Base-by-base conservation (phyloP, 2,888 invertebrate genomes). In the Hymenopus coronatus region DNA sequence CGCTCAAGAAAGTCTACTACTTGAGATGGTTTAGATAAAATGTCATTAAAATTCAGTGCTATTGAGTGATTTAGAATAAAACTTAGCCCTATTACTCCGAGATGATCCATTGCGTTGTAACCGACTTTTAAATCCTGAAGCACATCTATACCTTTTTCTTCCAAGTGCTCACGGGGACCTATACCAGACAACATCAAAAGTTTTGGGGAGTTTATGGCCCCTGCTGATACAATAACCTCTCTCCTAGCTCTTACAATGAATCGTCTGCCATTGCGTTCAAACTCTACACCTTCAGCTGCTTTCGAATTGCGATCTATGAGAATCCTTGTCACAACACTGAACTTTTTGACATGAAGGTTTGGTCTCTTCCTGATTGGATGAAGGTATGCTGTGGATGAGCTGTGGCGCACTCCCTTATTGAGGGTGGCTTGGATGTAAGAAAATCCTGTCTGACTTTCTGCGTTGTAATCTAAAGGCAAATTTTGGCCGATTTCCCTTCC, bases 131-230 rank as follows among this genome's bases (percentile, higher is more conserved):
- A 94, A 92, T 97, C 95, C 90, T 95, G 94, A 81, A 97, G 92
- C 2, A 96, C 94, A 0, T 94, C 92, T 88, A 98, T 96, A 27
- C 94, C 94, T 2, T 95, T 92, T 4, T 94, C 93, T 90, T 94
- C 91, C 88, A 96, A 92, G 90, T 96, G 95, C 4, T 94, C 92
- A 91, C 93, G 94, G 1, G 96, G 96, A 0, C 96, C 96, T 20
- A 96, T 93, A 1, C 96, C 96, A 3, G 91, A 91, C 2, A 96
- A 92, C 95, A 96, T 95, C 9, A 84, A 15, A 28, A 84, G 92
- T 92, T 98, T 98, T 0, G 98, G 97, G 0, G 96, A 95, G 91
- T 97, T 97, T 89, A 98, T 96, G 0, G 97, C 95, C 0, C 97
- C 97, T 2, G 96, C 97, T 15, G 96, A 95, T 4, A 97, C 90